phyloP scores from a whole-genome alignment of 2,888 invertebrate genomes.

The Hyposoter dolosus region DNA sequence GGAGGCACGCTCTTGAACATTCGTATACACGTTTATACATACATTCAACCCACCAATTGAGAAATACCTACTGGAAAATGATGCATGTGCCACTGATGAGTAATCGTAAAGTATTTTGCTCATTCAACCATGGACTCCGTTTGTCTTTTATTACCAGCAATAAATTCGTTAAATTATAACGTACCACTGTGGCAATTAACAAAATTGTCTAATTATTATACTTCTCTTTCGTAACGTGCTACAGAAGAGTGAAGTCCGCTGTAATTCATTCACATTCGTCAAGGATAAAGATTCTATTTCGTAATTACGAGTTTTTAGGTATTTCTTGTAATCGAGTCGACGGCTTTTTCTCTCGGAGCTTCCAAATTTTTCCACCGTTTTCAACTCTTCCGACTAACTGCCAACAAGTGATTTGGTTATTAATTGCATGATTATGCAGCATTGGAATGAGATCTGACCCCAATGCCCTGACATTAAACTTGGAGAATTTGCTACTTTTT shows the following conservation, averaged over 20 bases:
- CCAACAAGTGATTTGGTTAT: background rate
- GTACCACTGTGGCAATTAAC: constrained; percentile 3
- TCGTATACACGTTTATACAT: constrained; percentile 11
- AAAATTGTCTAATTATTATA: constrained; percentile 29
- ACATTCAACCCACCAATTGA: constrained; percentile 32
- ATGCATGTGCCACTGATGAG: constrained; percentile 34
- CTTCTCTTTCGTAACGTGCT: background rate
- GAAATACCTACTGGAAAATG: constrained; percentile 34
- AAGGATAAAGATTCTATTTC: background rate
- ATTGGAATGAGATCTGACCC: no score
- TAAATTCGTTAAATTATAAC: constrained; percentile 29
- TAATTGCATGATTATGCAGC: background rate
- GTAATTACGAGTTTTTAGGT: background rate
- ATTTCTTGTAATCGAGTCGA: background rate
- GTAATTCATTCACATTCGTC: background rate
- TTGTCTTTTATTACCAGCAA: constrained; percentile 21
- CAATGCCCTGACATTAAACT: background rate
- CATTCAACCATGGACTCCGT: constrained; percentile 25
- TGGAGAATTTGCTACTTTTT: background rate
- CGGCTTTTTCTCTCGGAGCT: background rate
- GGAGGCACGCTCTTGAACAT: constrained; percentile 9
- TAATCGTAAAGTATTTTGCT: constrained; percentile 39
- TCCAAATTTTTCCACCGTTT: background rate
- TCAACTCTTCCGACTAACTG: background rate
- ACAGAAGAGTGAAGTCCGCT: background rate